Conservation (phyloP, 2,113 vertebrate genomes). For the Isurus oxyrinchus region DNA sequence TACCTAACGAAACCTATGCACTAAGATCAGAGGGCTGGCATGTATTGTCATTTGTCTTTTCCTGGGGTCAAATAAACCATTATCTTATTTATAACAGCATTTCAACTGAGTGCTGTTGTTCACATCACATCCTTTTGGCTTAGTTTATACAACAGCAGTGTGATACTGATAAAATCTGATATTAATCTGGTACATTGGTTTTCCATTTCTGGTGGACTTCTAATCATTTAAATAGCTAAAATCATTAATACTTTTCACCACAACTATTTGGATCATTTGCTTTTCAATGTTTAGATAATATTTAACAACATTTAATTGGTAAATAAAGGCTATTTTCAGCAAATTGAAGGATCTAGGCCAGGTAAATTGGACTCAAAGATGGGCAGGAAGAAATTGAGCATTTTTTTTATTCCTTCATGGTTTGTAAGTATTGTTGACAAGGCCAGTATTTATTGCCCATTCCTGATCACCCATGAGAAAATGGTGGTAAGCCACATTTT, state of each 20-base stretch:
- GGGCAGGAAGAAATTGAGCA: too few relatives aligned
- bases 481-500: too few relatives aligned
- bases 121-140: not conserved
- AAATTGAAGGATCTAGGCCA: too few relatives aligned
- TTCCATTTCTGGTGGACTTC: not conserved
- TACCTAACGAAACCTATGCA: not conserved
- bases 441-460: too few relatives aligned
- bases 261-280: not conserved
- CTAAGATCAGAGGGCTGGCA: not conserved
- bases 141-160: not conserved
- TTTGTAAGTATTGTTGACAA: too few relatives aligned
- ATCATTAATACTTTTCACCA: not conserved
- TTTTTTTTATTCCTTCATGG: too few relatives aligned
- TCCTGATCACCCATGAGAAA: too few relatives aligned
- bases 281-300: too few relatives aligned
- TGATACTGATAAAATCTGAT: not conserved
- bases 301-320: too few relatives aligned
- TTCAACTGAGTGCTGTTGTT: not conserved
- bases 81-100: not conserved
- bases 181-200: not conserved
- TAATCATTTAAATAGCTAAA: not conserved
- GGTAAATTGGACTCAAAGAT: too few relatives aligned
- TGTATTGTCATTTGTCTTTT: not conserved
- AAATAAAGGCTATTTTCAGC: too few relatives aligned
- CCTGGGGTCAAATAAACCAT: not conserved